Percentiles rank a stretch among this genome's conserved stretches.
Evolutionary conservation across 2,888 invertebrate genomes (phyloP).

Genomic region (Lydus trimaculatus): DNA sequence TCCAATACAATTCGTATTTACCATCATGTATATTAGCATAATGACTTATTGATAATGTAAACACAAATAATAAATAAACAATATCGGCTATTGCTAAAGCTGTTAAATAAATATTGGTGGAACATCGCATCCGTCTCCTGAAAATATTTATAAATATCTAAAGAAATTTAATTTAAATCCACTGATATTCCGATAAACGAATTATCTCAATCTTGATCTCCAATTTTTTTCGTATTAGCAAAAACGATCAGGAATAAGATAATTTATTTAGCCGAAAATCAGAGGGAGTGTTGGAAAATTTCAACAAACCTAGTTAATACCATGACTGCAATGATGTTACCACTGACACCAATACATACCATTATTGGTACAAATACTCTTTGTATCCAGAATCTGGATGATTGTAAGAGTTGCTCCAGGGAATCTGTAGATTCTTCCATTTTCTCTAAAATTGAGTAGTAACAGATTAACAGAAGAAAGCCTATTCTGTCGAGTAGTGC

Average conservation of each 20-base stretch:
- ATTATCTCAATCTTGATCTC: neutral
- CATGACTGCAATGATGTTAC: conserved; percentile 68
- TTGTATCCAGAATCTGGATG: conserved; percentile 66
- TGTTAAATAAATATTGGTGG: conserved; percentile 77
- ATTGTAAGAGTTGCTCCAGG: conserved; percentile 50
- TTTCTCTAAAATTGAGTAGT: neutral
- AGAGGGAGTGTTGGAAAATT: neutral
- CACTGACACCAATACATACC: conserved; percentile 72
- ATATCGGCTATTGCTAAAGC: conserved; percentile 76
- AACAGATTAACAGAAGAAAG: too few species aligned
- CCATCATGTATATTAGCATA: conserved; percentile 65
- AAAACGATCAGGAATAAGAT: too few species aligned
- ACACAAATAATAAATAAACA: conserved; percentile 71
- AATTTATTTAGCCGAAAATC: too few species aligned
- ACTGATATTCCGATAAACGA: too few species aligned
- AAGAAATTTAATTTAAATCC: too few species aligned
- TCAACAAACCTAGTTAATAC: conserved; percentile 64
- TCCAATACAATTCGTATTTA: conserved; percentile 66
- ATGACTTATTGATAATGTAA: conserved; percentile 69
- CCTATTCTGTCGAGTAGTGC: too few species aligned
- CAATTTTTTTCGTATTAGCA: too few species aligned
- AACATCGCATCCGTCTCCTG: conserved; percentile 74
- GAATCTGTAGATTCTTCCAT: conserved; percentile 36
- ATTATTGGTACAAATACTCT: conserved; percentile 70
- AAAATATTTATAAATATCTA: conserved; percentile 34